Evolutionary conservation across 2,113 vertebrate genomes (phyloP).

Genomic region (Amblyornis subalaris): DNA sequence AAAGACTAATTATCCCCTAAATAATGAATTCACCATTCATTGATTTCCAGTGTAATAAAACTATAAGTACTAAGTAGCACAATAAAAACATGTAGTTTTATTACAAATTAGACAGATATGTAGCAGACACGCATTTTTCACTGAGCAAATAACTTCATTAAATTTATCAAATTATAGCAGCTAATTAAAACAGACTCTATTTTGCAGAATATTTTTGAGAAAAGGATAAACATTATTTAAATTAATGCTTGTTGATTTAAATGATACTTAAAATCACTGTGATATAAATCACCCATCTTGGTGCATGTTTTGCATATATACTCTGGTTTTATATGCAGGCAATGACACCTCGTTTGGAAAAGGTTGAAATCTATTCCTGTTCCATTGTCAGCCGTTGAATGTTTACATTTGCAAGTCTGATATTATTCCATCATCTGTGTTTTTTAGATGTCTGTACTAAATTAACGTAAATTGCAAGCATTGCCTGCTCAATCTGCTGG

Average conservation of each 20-base stretch:
- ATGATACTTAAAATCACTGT: neutral
- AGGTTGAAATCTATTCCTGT: neutral
- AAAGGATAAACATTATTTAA: neutral
- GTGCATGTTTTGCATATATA: neutral
- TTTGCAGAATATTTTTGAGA: neutral
- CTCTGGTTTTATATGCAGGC: neutral
- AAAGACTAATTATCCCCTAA: neutral
- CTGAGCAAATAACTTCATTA: neutral
- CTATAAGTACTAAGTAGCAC: neutral
- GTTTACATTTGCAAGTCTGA: constrained; percentile 19
- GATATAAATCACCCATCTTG: neutral
- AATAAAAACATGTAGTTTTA: neutral
- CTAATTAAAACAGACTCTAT: neutral
- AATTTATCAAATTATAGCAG: neutral
- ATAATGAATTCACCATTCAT: neutral
- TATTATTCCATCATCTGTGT: neutral
- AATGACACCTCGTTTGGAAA: neutral
- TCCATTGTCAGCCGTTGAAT: neutral
- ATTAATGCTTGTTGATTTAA: neutral
- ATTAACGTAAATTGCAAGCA: neutral
- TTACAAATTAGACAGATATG: neutral
- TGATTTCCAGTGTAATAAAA: neutral
- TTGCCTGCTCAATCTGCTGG: neutral
- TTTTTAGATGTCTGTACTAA: neutral
- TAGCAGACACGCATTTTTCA: neutral